Evolutionary conservation across 1,140 invertebrate genomes (phyloP), one percentile per base, ranked within the genome.

Genomic region (Drosophila insularis): DNA sequence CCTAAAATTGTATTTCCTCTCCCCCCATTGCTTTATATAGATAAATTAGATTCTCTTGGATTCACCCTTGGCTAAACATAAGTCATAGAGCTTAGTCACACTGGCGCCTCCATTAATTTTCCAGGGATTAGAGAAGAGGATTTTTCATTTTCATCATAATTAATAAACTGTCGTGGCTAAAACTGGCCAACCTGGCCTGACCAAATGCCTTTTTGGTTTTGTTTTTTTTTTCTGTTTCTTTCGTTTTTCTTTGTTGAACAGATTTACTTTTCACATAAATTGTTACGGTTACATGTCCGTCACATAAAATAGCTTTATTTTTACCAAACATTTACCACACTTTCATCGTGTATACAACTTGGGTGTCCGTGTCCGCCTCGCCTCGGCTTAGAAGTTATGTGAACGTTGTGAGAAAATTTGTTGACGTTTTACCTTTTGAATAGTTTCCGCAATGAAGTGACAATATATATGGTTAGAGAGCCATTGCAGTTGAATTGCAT

Each of bases 221-320:
- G 1, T 1, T 35, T n/a, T 14, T 14, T 10, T 4, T 4, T 11
- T 58, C 13, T 35, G n/a, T n/a, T n/a, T n/a, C n/a, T 17, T 31
- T 17, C 21, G 21, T 37, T 6, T 5, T 59, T 17, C 1, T 39
- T 59, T 59, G 61, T 74, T 43, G 75, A 60, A 72, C 65, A 64
- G 62, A 68, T 71, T 87, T 73, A 89, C 70, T 79, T 86, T 82
- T 79, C 68, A 73, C 82, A 86, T 82, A 73, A 84, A 80, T 79
- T 74, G 66, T 71, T 63, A 46, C 67, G 68, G 72, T 68, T 71
- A 77, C 76, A 80, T 89, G 80, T 84, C 69, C 84, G 64, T 68
- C 50, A 65, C 84, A 78, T 87, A 87, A 87, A 87, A 74, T 69
- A 71, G 58, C 23, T 62, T 84, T 80, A 89, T 87, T 89, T 13